Evolutionary conservation across 1,140 invertebrate genomes (phyloP).

Genomic region (Temnothorax curvispinosus): DNA sequence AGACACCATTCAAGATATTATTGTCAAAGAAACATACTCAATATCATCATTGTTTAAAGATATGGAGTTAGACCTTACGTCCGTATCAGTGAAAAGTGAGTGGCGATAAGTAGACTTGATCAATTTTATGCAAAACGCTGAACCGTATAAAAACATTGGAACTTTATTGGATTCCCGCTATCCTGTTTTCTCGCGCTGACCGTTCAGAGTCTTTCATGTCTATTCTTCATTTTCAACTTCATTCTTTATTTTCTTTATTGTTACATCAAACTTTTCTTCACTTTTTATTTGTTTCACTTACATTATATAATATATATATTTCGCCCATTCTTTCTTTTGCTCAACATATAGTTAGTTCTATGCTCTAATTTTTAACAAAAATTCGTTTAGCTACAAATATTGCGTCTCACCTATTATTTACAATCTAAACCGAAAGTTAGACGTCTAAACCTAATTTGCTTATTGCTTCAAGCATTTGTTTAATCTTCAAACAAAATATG

Average conservation of each 20-base stretch:
- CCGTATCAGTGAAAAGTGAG: conserved; percentile 88
- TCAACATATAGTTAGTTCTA: not conserved
- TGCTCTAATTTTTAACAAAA: not conserved
- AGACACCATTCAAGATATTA: conserved; percentile 88
- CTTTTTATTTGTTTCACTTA: not conserved
- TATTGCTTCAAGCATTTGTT: not conserved
- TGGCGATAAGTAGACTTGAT: not conserved
- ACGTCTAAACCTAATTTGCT: not conserved
- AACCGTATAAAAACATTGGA: not conserved
- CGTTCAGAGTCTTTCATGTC: not conserved
- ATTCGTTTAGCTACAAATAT: not conserved
- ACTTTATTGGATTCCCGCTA: not conserved
- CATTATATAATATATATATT: too few species aligned
- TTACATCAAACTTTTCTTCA: not conserved
- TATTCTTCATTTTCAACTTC: not conserved
- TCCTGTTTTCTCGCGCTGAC: not conserved
- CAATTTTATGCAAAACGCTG: not conserved
- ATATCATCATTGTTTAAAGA: conserved; percentile 88
- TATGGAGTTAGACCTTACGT: conserved; percentile 89
- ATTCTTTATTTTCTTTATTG: not conserved
- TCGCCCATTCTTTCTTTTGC: not conserved
- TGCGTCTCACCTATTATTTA: not conserved
- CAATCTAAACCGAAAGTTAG: not conserved
- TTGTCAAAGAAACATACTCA: conserved; percentile 89
- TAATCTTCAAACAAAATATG: not conserved